Percentiles rank a stretch among this genome's conserved stretches.
These are phyloP conservation scores for Emydocephalus ijimae DNA, from an alignment of 2,113 vertebrate species.

Conservation along the genomic window DNA sequence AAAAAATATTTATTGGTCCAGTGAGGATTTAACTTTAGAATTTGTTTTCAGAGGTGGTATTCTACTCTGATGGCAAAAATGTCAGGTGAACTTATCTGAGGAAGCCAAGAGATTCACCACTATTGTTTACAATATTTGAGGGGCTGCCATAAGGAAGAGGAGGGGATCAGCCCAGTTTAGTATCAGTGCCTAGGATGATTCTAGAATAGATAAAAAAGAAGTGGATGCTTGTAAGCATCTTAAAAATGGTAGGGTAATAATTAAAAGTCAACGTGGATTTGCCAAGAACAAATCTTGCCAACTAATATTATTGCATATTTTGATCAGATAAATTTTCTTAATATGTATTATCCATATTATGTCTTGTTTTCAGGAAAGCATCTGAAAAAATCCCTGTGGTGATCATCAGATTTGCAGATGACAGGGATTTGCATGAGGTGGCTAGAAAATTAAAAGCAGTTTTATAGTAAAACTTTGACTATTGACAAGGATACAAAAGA, in stretches of 20 bases:
- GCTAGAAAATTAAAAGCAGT: neutral
- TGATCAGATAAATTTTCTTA: neutral
- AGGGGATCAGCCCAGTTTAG: neutral
- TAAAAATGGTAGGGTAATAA: neutral
- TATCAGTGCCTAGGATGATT: neutral
- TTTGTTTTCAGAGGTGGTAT: neutral
- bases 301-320: neutral
- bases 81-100: neutral
- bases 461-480: neutral
- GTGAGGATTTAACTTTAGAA: neutral
- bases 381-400: neutral
- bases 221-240: neutral
- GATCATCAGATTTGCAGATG: neutral
- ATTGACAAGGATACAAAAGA: neutral
- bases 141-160: neutral
- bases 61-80: neutral
- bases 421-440: neutral
- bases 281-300: neutral
- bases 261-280: neutral
- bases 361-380: neutral
- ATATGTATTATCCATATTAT: neutral
- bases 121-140: neutral
- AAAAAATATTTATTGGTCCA: neutral
- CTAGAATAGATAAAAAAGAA: neutral
- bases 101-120: neutral